phyloP scores from a whole-genome alignment of 2,113 vertebrate species.

The Cairina moschata region DNA sequence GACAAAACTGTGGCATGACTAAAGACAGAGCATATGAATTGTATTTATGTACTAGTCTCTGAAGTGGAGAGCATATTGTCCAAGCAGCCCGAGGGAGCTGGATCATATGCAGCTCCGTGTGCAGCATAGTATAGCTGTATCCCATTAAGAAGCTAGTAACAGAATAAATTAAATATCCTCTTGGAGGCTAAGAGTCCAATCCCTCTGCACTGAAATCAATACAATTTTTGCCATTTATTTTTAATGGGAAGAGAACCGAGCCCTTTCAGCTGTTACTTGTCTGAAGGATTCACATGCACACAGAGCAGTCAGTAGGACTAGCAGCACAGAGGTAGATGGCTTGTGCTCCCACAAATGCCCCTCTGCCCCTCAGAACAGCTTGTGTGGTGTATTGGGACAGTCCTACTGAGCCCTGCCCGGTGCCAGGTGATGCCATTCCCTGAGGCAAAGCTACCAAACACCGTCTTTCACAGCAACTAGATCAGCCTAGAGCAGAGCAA shows the following conservation, averaged over 20 bases:
- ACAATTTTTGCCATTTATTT: slow-evolving; percentile 44
- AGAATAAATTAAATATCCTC: slow-evolving; percentile 52
- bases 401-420: not conserved
- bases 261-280: not conserved
- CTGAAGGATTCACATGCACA: not conserved
- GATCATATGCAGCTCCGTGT: slow-evolving; percentile 17
- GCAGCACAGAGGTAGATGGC: not conserved
- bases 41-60: slow-evolving; percentile 56
- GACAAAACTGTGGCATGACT: slow-evolving; percentile 68
- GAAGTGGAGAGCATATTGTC: slow-evolving; percentile 49
- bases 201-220: slow-evolving; percentile 37
- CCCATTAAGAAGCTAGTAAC: slow-evolving; percentile 52
- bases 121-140: slow-evolving; percentile 43
- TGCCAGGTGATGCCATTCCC: not conserved
- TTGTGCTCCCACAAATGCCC: not conserved
- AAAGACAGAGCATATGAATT: slow-evolving; percentile 63
- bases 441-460: fast-evolving
- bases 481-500: not conserved
- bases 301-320: not conserved
- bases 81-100: slow-evolving; percentile 50
- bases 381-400: not conserved
- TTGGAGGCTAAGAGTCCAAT: slow-evolving; percentile 11
- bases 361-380: not conserved
- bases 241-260: slow-evolving; percentile 20
- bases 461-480: not conserved